Base-by-base conservation (phyloP, 2,113 vertebrate genomes). In the Poeciliopsis retropinna region DNA sequence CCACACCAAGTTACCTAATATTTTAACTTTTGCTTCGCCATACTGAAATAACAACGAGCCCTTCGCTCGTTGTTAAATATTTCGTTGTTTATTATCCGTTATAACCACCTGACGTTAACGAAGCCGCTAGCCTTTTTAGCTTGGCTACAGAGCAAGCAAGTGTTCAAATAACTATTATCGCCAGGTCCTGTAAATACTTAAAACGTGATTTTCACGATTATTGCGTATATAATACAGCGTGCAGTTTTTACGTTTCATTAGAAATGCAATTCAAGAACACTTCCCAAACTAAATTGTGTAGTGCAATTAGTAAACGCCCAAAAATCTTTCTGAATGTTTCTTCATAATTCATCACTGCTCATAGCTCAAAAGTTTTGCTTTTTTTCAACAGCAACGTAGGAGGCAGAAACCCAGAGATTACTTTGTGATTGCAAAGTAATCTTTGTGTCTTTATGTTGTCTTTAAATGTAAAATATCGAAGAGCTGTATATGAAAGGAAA, bases 121-220 rank as follows among this genome's bases (percentile, higher is more conserved):
- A 10, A 28, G n/a, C 64, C 47, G 61, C 65, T 80, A 76, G 84
- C 80, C 30, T 69, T 73, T 73, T 37, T 82, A 76, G 70, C 14
- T 67, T 34, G 8, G 60, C 32, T 27, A 51, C 32, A 39, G 41
- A 17, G 27, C 9, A 13, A 71, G 25, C 27, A 12, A 67, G 29
- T 64, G 61, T 31, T 30, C 64, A 14, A 17, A 31, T 60, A 32
- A 44, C 3, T n/a, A 14, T 64, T 57, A 19, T 25, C 22, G 51
- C 51, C 51, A n/a, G 51, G 25, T 57, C 11, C 9, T 19, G 22
- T n/a, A 57, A 25, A 57, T 57, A n/a, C 6, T 57, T 57, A 5
- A 10, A 54, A 54, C 1, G 19, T 25, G 5, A 22, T 54, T 8
- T 54, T 19, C 25, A 57, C 1, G 7, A 9, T 57, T 2, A 9